Evolutionary conservation across 2,797 vertebrate genomes (phyloP), one percentile per base, ranked within the genome.

Genomic region (Halcyon leucocephala): DNA sequence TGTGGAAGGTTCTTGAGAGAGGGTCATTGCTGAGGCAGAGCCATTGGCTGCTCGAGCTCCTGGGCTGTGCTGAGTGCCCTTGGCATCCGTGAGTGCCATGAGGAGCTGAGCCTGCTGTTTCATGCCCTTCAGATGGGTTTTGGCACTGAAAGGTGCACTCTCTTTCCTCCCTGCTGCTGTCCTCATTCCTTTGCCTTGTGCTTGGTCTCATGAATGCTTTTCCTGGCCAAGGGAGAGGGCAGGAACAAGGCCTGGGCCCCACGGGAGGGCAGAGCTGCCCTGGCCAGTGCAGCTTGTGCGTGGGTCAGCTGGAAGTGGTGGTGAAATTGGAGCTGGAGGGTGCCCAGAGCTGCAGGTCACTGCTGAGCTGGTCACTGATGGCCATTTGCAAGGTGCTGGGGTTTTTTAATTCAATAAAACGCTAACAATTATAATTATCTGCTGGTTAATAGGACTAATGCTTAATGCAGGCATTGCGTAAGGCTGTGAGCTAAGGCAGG

Each of bases 101-200:
- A 69, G 41, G 48, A 77, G 35, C 44, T 55, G 52, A 89, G 31
- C 35, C 20, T 85, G 52, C 67, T 1, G 1, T 64, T 82, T 71
- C 22, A 11, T 60, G 44, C 28, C 31, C 51, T 92, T 91, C n/a
- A 28, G 2, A 37, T 37, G 60, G 19, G 16, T 77, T 79, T 82
- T 95, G 82, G n/a, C 67, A 39, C 64, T 33, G 62, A 81, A 88
- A 78, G n/a, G 33, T 83, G 42, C 9, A 5, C 33, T 67, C 25
- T 82, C 5, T 66, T 49, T 83, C n/a, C 52, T 86, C 33, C 25
- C 28, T 64, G 19, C 41, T 86, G 52, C 88, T 95, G 72, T 90
- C 48, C 10, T 74, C 31, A 16, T 90, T 83, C n/a, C 37, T 91
- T n/a, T 94, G 21, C 44, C 62, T 42, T 83, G 85, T 77, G 28